These are phyloP conservation scores for Brachionus plicatilis DNA, from an alignment of 1,140 invertebrate species.

Conservation along the genomic window DNA sequence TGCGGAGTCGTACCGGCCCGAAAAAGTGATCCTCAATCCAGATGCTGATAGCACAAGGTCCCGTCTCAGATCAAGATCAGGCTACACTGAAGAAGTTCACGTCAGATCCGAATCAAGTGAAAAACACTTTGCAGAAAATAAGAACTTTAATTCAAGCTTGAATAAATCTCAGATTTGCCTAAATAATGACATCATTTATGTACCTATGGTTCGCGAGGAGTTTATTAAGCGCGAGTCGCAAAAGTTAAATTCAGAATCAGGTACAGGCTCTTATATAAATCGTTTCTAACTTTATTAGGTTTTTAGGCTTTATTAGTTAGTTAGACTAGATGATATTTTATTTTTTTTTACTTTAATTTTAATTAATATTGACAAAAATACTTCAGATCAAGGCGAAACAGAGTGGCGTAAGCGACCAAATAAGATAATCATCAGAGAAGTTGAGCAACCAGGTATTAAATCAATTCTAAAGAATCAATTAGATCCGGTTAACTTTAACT, in stretches of 20 bases:
- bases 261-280: conserved; percentile 16
- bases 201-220: conserved; percentile 38
- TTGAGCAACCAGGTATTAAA: neutral
- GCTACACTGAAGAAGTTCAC: conserved; percentile 1
- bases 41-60: neutral
- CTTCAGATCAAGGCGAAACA: neutral
- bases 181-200: conserved; percentile 35
- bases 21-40: neutral
- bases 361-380: conserved; percentile 11
- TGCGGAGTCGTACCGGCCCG: neutral
- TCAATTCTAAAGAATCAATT: neutral
- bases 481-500: neutral
- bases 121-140: neutral
- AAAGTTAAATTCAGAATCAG: conserved; percentile 19
- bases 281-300: neutral
- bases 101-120: neutral
- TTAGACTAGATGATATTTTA: neutral
- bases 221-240: conserved; percentile 30
- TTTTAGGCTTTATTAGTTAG: neutral
- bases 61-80: neutral
- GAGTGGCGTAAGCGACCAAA: neutral
- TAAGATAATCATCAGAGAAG: conserved; percentile 28
- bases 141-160: neutral
- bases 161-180: conserved; percentile 23
- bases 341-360: neutral